Evolutionary conservation across 2,113 vertebrate species (phyloP).

Genomic region (Campylomormyrus numenius): DNA sequence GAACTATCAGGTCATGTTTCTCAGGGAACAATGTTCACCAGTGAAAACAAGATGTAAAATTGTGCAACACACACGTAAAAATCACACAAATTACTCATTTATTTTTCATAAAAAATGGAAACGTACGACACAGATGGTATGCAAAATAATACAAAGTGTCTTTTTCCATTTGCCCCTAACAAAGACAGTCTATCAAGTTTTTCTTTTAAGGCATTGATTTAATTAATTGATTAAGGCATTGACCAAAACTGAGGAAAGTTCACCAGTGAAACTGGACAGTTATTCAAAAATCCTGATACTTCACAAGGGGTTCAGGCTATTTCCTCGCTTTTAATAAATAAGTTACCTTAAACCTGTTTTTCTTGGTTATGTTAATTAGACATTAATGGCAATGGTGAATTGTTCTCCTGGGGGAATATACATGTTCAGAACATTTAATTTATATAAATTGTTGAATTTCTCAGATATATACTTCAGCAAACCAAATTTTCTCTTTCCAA

Average conservation of each 20-base stretch:
- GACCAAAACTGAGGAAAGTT: not conserved
- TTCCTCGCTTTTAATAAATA: conserved; percentile 45
- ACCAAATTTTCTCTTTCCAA: not conserved
- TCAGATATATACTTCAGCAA: not conserved
- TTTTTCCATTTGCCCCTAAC: not conserved
- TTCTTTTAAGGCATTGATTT: not conserved
- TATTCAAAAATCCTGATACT: not conserved
- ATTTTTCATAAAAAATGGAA: conserved; percentile 7
- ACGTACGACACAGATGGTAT: conserved; percentile 8
- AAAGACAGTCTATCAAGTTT: not conserved
- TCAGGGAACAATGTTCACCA: conserved; percentile 58
- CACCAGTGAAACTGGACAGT: not conserved
- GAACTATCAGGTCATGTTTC: conserved; percentile 47
- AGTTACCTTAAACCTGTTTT: conserved; percentile 25
- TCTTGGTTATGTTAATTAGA: not conserved
- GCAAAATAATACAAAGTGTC: not conserved
- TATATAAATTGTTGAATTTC: not conserved
- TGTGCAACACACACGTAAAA: conserved; percentile 11
- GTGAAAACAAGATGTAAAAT: conserved; percentile 46
- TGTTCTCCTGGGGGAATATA: not conserved
- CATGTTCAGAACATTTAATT: not conserved
- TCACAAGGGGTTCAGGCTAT: not conserved
- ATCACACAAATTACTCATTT: not conserved
- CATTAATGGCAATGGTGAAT: not conserved
- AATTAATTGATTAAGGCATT: not conserved